Evolutionary conservation across 2,113 vertebrate species (phyloP).

Genomic region (Rhineura floridana): DNA sequence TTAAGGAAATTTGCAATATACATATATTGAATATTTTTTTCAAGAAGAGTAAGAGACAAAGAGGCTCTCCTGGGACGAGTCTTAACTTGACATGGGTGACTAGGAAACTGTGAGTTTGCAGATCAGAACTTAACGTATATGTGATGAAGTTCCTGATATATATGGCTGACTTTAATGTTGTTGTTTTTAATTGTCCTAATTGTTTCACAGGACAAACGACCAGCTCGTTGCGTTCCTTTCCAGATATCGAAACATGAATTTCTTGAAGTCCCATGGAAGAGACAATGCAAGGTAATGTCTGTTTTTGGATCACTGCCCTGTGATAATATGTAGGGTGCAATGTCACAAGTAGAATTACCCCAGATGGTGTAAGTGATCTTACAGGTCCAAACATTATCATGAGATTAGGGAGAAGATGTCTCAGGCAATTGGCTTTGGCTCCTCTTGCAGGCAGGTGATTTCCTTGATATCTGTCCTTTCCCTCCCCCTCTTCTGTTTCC

Average conservation of each 20-base stretch:
- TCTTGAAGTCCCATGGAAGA: conserved; percentile 96
- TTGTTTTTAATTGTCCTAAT: conserved; percentile 33
- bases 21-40: neutral
- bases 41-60: neutral
- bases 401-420: no score
- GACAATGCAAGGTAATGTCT: conserved; percentile 93
- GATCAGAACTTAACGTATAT: neutral
- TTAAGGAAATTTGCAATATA: neutral
- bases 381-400: no score
- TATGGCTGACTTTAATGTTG: neutral
- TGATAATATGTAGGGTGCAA: no score
- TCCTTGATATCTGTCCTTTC: no score
- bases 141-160: neutral
- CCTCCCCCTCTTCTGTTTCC: no score
- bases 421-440: no score
- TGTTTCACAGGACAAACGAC: conserved; percentile 87
- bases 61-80: no score
- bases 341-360: no score
- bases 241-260: conserved; percentile 96
- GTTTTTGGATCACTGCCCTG: no score
- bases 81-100: neutral
- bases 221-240: conserved; percentile 96
- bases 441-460: no score
- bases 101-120: neutral
- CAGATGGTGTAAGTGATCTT: no score